These are phyloP conservation scores for Alethe castanea DNA, from an alignment of 2,113 vertebrate species.

Conservation along the genomic window DNA sequence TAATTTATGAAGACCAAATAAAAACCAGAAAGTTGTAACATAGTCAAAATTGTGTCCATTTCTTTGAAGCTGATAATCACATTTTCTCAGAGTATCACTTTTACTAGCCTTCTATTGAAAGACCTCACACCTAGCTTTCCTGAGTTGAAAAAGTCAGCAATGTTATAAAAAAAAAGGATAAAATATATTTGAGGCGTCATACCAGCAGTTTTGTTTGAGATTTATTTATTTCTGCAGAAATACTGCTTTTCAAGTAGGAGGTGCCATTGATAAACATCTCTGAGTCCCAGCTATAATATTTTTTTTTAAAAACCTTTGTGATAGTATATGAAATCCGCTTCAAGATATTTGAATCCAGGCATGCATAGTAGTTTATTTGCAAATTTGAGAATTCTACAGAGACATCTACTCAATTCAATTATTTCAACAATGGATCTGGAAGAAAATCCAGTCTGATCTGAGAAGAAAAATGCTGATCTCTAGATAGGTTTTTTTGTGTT, in stretches of 20 bases:
- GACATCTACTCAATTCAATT: background rate
- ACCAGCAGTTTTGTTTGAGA: background rate
- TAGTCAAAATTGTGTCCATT: background rate
- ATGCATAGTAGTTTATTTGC: background rate
- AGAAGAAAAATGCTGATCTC: background rate
- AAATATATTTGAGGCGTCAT: background rate
- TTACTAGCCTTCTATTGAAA: background rate
- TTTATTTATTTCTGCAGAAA: background rate
- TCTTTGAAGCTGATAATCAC: background rate
- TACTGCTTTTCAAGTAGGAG: background rate
- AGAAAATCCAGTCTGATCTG: background rate
- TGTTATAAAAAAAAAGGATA: background rate
- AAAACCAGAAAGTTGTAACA: fast-evolving
- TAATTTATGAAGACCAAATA: background rate
- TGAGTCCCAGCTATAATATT: background rate
- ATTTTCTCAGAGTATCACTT: background rate
- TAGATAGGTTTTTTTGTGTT: background rate
- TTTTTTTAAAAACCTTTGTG: fast-evolving
- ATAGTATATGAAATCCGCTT: background rate
- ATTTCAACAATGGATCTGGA: background rate
- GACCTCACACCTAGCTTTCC: background rate
- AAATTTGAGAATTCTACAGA: background rate
- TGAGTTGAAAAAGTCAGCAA: background rate
- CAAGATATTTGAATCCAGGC: background rate
- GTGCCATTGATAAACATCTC: background rate